Conservation (phyloP, 2,888 invertebrate genomes). For the Synanthedon vespiformis region DNA sequence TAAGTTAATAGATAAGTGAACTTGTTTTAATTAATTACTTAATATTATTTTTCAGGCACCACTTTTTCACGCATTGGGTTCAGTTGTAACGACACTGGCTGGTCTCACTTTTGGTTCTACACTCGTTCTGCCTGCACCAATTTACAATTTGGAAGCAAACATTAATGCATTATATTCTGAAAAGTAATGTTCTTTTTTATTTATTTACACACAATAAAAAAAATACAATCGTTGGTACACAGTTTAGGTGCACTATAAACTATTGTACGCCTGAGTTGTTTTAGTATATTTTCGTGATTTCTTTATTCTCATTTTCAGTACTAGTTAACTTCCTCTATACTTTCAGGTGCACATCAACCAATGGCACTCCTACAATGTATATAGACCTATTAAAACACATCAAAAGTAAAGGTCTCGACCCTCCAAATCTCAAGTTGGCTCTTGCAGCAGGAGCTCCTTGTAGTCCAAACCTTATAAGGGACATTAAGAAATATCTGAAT, state of each 20-base stretch:
- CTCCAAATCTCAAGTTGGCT: constrained; percentile 57
- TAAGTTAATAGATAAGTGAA: not conserved
- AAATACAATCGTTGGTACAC: too few relatives aligned
- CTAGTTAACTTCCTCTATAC: too few relatives aligned
- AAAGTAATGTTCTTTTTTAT: constrained; percentile 74
- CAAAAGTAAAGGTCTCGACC: constrained; percentile 43
- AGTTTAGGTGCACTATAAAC: too few relatives aligned
- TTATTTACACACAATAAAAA: too few relatives aligned
- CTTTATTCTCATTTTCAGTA: too few relatives aligned
- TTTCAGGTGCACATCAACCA: constrained; percentile 76
- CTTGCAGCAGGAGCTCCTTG: constrained; percentile 83
- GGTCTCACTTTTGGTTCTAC: constrained; percentile 73
- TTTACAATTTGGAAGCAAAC: constrained; percentile 71
- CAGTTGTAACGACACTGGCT: constrained; percentile 72
- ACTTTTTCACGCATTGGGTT: constrained; percentile 87
- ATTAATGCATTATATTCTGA: constrained; percentile 76
- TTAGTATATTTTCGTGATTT: too few relatives aligned
- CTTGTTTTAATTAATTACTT: too few relatives aligned
- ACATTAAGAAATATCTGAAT: constrained; percentile 63
- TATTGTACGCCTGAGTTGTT: too few relatives aligned
- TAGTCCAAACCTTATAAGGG: constrained; percentile 73
- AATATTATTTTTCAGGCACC: constrained; percentile 66
- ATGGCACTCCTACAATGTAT: constrained; percentile 91
- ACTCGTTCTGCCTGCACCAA: constrained; percentile 70
- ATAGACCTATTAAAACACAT: constrained; percentile 74